Percentiles rank a stretch among this genome's conserved stretches.
These are phyloP conservation scores for Neolamprologus tretocephalus DNA, from an alignment of 2,113 vertebrate genomes.

Conservation along the genomic window DNA sequence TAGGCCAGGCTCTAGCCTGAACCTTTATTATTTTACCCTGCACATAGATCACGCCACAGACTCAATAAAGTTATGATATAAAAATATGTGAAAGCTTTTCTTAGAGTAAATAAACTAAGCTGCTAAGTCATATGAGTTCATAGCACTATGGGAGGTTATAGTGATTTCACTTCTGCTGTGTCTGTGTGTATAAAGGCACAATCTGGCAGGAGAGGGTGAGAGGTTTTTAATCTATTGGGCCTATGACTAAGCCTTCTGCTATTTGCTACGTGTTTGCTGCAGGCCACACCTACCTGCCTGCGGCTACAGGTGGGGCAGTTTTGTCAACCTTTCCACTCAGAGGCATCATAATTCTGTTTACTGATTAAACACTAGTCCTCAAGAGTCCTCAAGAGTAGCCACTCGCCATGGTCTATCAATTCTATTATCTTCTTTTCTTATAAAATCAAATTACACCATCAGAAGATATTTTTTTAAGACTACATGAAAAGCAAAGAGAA, in stretches of 20 bases:
- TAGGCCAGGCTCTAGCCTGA: neutral
- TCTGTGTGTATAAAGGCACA: neutral
- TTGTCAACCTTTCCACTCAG: neutral
- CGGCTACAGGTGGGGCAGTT: neutral
- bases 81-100: neutral
- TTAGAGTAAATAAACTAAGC: neutral
- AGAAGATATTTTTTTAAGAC: neutral
- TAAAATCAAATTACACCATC: neutral
- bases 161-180: neutral
- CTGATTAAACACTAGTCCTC: neutral
- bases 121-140: accelerated
- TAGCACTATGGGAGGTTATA: neutral
- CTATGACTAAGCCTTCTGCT: neutral
- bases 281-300: neutral
- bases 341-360: neutral
- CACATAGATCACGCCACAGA: neutral
- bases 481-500: neutral
- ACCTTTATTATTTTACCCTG: neutral
- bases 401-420: neutral
- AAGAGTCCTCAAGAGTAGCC: neutral
- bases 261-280: neutral
- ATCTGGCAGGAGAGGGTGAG: neutral
- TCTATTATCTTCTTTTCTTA: neutral
- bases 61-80: neutral
- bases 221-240: neutral